phyloP scores from a whole-genome alignment of 2,113 vertebrate species.

The Chauna torquata region DNA sequence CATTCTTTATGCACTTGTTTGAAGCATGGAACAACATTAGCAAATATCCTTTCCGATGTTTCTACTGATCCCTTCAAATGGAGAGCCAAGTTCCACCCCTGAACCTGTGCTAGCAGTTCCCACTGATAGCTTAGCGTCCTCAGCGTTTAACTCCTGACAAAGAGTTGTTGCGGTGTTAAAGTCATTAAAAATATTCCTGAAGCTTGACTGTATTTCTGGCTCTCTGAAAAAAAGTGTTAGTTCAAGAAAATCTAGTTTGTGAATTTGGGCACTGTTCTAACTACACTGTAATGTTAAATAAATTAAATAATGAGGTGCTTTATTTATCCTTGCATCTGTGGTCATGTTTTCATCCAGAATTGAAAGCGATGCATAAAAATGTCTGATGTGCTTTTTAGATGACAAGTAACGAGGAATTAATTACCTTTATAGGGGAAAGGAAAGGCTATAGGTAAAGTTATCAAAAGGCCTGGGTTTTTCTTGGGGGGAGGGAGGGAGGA shows the following conservation, averaged over 20 bases:
- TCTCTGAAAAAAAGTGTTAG: not conserved
- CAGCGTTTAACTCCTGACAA: not conserved
- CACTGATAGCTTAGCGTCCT: accelerated
- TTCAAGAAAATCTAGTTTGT: not conserved
- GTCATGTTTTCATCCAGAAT: not conserved
- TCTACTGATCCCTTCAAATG: not conserved
- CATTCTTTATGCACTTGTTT: not conserved
- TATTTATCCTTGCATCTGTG: not conserved
- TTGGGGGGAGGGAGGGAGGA: too few relatives aligned
- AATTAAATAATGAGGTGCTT: not conserved
- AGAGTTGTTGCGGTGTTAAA: not conserved
- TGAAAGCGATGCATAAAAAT: not conserved
- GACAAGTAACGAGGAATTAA: not conserved
- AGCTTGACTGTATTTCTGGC: not conserved
- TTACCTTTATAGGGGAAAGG: not conserved
- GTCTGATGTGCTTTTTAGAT: not conserved
- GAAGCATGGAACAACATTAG: not conserved
- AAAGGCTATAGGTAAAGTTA: not conserved
- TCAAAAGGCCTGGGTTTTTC: not conserved
- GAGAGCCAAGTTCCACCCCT: not conserved
- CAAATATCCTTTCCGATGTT: not conserved
- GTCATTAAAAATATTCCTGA: not conserved
- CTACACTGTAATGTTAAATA: not conserved
- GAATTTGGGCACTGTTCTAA: not conserved
- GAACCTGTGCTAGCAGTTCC: not conserved